Percentiles rank a stretch among this genome's conserved stretches.
Conservation (phyloP, 2,113 vertebrate species). For the Vombatus ursinus region DNA sequence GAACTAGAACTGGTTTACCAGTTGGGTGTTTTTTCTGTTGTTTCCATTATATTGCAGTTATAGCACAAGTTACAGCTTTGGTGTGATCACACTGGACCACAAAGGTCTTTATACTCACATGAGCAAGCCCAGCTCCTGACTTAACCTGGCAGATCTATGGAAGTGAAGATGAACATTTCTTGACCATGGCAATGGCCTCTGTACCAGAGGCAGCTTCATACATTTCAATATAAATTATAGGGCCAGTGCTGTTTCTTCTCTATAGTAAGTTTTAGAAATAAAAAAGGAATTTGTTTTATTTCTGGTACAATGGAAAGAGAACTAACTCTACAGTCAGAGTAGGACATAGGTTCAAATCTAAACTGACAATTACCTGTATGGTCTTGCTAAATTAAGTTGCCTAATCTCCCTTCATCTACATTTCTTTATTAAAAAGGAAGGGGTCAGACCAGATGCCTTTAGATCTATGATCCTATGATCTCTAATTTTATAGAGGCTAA, state of each 20-base stretch:
- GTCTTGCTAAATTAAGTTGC: not conserved
- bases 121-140: not conserved
- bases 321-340: not conserved
- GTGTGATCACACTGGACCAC: not conserved
- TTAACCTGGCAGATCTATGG: not conserved
- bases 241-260: not conserved
- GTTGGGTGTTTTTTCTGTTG: slow-evolving; percentile 41
- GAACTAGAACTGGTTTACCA: not conserved
- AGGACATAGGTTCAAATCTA: not conserved
- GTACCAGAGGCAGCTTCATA: not conserved
- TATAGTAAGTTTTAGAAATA: not conserved
- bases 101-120: not conserved
- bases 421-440: not conserved
- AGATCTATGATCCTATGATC: not conserved
- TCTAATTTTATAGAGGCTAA: not conserved
- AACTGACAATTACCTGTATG: not conserved
- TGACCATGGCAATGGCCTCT: not conserved
- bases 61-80: slow-evolving; percentile 13
- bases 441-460: not conserved
- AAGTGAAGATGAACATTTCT: not conserved
- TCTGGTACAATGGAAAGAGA: not conserved
- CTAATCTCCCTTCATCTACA: not conserved
- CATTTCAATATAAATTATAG: not conserved
- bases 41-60: slow-evolving; percentile 38
- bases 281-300: not conserved